Base-by-base conservation (phyloP, 1,140 invertebrate genomes). In the Drosophila truncata region DNA sequence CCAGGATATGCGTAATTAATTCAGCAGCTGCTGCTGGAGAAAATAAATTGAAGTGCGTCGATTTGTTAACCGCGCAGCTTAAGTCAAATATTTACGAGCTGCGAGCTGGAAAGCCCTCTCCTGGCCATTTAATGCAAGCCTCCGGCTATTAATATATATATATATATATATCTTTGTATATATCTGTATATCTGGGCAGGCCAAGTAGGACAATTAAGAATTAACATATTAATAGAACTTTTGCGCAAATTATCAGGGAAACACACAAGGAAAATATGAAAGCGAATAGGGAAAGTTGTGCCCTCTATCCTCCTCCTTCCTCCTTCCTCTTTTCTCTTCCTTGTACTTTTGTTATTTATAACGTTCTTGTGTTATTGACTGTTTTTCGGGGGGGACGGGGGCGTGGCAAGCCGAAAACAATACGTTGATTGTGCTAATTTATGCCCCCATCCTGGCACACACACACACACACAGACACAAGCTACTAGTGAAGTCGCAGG, bases 141-240 rank as follows among this genome's bases (percentile, higher is more conserved):
- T 58, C 60, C 60, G 80, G 77, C 84, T 66, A 87, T 87, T 87
- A 87, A 86, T 86, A 87, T 73, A 27, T 9, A 44, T 18, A 9
- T 29, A 13, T 29, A 16, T 54, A 20, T 23, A n/a, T 23, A 23
- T 35, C 31, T n/a, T n/a, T 11, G 14, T 35, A 25, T 35, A 35
- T 50, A 13, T 35, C 8, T 54, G 10, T 33, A 49, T 50, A 18
- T 52, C 42, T 27, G 18, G 4, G 18, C 18, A 0, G 20, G 25
- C 61, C 82, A 82, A 84, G 80, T 78, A 69, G 85, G 46, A 90
- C 85, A 90, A 85, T 90, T 85, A 90, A 82, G 85, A 90, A 90
- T 90, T 90, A 90, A 90, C 85, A 90, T 90, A 90, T 90, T 90
- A 90, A 90, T 90, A 91, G 85, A 84, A 90, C 49, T 90, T 90